Percentiles rank a stretch among this genome's conserved stretches.
These are phyloP conservation scores for Hemiprocne comata DNA, from an alignment of 2,113 vertebrate species.

Conservation along the genomic window DNA sequence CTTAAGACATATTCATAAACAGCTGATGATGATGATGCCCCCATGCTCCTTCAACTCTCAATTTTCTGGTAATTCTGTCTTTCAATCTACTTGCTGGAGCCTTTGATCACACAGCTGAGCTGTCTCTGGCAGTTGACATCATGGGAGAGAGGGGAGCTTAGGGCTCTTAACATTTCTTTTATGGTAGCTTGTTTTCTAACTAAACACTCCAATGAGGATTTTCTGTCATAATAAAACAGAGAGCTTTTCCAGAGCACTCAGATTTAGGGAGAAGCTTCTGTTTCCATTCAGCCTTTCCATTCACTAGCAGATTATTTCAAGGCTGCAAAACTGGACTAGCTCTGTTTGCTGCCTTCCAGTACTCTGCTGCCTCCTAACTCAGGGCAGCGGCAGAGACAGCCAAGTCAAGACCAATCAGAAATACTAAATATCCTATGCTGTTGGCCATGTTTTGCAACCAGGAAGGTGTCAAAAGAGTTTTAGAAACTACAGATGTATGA, in stretches of 20 bases:
- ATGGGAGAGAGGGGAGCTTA: slow-evolving; percentile 42
- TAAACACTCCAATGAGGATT: slow-evolving; percentile 22
- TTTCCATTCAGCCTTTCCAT: slow-evolving; percentile 10
- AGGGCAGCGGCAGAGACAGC: slow-evolving; percentile 30
- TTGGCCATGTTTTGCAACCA: slow-evolving; percentile 32
- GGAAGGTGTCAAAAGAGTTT: background rate
- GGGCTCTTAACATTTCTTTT: slow-evolving; percentile 51
- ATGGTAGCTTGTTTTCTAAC: slow-evolving; percentile 48
- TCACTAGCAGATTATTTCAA: slow-evolving; percentile 17
- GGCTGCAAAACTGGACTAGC: background rate
- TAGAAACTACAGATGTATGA: background rate
- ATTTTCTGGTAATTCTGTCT: slow-evolving; percentile 45
- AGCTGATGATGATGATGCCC: background rate
- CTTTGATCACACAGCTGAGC: slow-evolving; percentile 43
- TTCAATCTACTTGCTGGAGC: slow-evolving; percentile 17
- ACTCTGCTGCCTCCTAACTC: background rate
- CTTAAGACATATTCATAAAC: background rate
- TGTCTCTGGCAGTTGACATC: slow-evolving; percentile 60
- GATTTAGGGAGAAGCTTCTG: slow-evolving; percentile 31
- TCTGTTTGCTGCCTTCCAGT: background rate
- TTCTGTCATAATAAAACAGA: slow-evolving; percentile 25
- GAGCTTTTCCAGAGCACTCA: slow-evolving; percentile 25
- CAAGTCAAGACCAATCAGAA: slow-evolving; percentile 48
- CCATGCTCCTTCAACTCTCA: background rate
- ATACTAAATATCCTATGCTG: slow-evolving; percentile 31